These are phyloP conservation scores for Cosmia pyralina DNA, from an alignment of 2,888 invertebrate species.

Conservation along the genomic window DNA sequence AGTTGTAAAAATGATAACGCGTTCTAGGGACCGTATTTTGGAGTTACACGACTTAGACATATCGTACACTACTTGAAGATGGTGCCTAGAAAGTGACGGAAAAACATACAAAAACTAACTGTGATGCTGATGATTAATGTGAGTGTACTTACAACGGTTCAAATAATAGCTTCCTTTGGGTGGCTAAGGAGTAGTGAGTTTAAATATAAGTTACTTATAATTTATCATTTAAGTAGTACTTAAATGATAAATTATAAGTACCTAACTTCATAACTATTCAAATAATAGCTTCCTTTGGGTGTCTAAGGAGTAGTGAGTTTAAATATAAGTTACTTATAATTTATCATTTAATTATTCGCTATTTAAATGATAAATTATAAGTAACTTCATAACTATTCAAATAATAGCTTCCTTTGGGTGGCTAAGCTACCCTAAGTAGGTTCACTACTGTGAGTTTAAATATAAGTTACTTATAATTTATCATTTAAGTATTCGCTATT, in stretches of 20 bases:
- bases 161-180: not conserved
- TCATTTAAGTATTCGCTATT: too few species aligned
- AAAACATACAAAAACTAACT: not conserved
- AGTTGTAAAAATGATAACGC: conserved; percentile 73
- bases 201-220: too few species aligned
- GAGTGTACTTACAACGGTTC: not conserved
- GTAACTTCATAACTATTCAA: too few species aligned
- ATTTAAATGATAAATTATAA: too few species aligned
- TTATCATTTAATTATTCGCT: too few species aligned
- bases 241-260: too few species aligned
- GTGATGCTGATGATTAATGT: not conserved
- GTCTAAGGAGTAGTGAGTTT: not conserved
- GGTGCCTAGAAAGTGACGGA: not conserved
- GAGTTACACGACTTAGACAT: conserved; percentile 32
- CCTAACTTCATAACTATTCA: too few species aligned
- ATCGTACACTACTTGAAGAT: not conserved
- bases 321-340: too few species aligned
- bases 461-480: too few species aligned
- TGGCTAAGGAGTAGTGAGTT: not conserved
- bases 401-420: not conserved
- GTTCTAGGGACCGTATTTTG: conserved; percentile 60
- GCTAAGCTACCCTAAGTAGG: too few species aligned
- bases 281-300: not conserved
- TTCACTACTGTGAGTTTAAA: too few species aligned
- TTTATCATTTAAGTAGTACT: too few species aligned